Evolutionary conservation across 37 sponge, comb jelly and placozoan species (phyloP).

Genomic region (Theonella swinhoei): DNA sequence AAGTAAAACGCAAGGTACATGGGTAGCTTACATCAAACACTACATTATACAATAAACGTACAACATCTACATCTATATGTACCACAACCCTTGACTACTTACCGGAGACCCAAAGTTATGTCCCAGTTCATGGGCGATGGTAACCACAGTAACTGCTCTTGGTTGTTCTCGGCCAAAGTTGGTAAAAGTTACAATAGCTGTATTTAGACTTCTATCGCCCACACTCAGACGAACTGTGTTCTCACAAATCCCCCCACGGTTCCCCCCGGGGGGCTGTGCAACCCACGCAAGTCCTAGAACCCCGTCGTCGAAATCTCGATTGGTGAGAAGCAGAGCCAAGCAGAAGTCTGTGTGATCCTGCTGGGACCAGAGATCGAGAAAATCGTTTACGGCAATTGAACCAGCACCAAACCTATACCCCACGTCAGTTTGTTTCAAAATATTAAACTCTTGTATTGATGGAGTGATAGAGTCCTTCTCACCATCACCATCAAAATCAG

Average conservation of each 20-base stretch:
- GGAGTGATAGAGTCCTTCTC: conserved; percentile 3
- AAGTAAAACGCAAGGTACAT: too few relatives aligned
- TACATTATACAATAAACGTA: too few relatives aligned
- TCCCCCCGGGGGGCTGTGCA: conserved; percentile 75
- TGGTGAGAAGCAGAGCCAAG: conserved; percentile 80
- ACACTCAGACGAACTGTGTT: conserved; percentile 29
- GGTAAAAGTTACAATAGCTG: conserved; percentile 84
- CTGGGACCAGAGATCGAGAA: conserved; percentile 79
- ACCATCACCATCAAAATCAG: conserved; percentile 55
- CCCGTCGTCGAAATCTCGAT: conserved; percentile 87
- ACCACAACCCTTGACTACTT: too few relatives aligned
- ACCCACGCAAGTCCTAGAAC: conserved; percentile 95
- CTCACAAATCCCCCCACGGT: conserved; percentile 84
- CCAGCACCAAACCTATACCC: not conserved
- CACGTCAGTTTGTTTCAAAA: conserved; percentile 9
- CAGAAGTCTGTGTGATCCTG: conserved; percentile 71
- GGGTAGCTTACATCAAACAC: too few relatives aligned
- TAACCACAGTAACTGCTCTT: conserved; percentile 55
- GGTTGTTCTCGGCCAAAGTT: conserved; percentile 84
- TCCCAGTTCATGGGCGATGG: conserved; percentile 95
- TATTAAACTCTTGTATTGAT: conserved; percentile 2
- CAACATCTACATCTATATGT: too few relatives aligned
- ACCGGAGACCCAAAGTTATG: conserved; percentile 96
- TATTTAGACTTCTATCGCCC: conserved; percentile 74
- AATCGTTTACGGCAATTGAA: conserved; percentile 67